A percentile compares a stretch with the other conserved stretches of the same genome.
Conservation (phyloP, 2,797 vertebrate genomes). For the Halcyon chelicuti region DNA sequence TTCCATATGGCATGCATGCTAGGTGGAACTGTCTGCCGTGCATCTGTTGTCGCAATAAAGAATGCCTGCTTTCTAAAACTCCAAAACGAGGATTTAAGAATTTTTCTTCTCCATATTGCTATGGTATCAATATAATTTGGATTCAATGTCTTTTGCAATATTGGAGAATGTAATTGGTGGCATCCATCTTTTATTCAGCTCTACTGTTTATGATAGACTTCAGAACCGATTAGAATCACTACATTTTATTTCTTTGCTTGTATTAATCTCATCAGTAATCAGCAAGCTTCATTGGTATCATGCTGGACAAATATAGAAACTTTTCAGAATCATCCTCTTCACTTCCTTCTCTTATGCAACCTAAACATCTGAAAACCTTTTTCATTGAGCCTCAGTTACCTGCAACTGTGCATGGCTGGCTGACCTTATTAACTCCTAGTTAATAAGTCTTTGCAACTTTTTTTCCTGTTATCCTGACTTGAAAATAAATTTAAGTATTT, state of each 20-base stretch:
- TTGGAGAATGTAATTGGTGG: not conserved
- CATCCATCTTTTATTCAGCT: not conserved
- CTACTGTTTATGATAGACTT: not conserved
- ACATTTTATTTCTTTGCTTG: not conserved
- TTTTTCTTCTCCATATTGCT: too few relatives aligned
- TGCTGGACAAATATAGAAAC: not conserved
- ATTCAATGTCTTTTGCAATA: not conserved
- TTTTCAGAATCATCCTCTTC: not conserved
- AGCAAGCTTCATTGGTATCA: not conserved
- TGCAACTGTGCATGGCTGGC: not conserved
- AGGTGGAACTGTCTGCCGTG: too few relatives aligned
- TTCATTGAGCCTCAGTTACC: not conserved
- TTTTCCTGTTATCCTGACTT: not conserved
- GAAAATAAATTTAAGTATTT: conserved; percentile 4
- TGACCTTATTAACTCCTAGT: not conserved
- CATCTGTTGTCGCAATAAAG: too few relatives aligned
- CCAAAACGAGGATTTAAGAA: too few relatives aligned
- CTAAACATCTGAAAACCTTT: not conserved
- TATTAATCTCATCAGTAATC: not conserved
- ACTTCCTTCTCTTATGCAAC: not conserved
- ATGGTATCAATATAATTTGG: not conserved
- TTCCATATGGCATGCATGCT: too few relatives aligned
- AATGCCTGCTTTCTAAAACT: too few relatives aligned
- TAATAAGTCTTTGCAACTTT: not conserved
- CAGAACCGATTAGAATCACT: not conserved